Evolutionary conservation across 1,140 invertebrate species (phyloP).

Genomic region (Sesamia nonagrioides): DNA sequence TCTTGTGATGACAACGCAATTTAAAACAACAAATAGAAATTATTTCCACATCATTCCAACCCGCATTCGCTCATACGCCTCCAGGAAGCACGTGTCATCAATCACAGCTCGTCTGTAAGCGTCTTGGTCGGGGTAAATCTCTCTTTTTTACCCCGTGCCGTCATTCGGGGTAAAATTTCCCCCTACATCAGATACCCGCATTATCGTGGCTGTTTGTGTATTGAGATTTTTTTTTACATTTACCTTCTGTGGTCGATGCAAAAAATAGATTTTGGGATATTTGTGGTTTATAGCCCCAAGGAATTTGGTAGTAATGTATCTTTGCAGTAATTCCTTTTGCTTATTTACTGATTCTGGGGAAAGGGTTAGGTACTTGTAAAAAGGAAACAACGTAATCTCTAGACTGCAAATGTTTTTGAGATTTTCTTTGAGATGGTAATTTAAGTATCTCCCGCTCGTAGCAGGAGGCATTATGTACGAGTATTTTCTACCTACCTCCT

Average conservation of each 20-base stretch:
- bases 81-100: conserved; percentile 50
- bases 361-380: too few relatives aligned
- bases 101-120: conserved; percentile 53
- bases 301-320: background rate
- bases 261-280: background rate
- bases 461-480: too few relatives aligned
- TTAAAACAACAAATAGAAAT: too few relatives aligned
- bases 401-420: too few relatives aligned
- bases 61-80: background rate
- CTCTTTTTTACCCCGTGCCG: conserved; percentile 51
- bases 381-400: too few relatives aligned
- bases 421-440: too few relatives aligned
- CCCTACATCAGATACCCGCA: conserved; percentile 31
- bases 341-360: too few relatives aligned
- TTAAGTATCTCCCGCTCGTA: too few relatives aligned
- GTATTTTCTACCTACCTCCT: too few relatives aligned
- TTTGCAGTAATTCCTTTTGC: background rate
- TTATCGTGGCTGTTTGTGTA: conserved; percentile 38
- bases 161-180: conserved; percentile 15
- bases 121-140: conserved; percentile 57
- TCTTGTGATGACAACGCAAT: too few relatives aligned
- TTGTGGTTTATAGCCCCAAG: background rate
- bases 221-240: conserved; percentile 25
- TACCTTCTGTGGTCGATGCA: background rate
- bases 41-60: background rate